Base-by-base conservation (phyloP, 2,888 invertebrate genomes). In the Dynastes maya region DNA sequence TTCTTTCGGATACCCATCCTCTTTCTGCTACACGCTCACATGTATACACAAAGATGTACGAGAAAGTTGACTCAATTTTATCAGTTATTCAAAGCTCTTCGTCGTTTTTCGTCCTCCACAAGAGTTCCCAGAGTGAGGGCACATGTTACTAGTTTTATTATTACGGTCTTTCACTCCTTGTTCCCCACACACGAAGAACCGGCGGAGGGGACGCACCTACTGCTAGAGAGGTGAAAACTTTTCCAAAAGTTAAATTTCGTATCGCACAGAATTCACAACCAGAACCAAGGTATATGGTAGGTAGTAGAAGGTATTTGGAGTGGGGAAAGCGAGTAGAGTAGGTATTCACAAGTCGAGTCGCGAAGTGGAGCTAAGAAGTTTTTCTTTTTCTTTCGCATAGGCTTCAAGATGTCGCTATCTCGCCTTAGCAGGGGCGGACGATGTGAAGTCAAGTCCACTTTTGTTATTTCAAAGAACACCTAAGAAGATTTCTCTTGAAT, bases 401-500 rank as follows among this genome's bases (percentile, higher is more conserved):
- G 16, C 11, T 29, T 49, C 6, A n/a, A 8, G 37, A 37, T 13
- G 40, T 37, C 16, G 32, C 16, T 37, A 16, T 40, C 55, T 55
- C 37, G 29, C 58, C 13, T 61, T 22, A 53, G 22, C 22, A 37
- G 11, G 45, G 45, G 5, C n/a, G 61, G 16, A 27, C 61, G 61
- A 37, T 9, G 16, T 16, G 22, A 80, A 80, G 80, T 81, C 80
- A 78, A 81, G 82, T 83, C 81, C 83, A 81, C 82, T 82, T 82
- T 83, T 81, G 82, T 82, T 82, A 81, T 82, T 79, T 81, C 81
- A 78, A 55, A 55, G 51, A 82, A 82, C 82, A 80, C 80, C 80
- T 82, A 82, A 82, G 81, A 81, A 81, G 82, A 82, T 82, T 83
- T 83, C 80, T 78, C 78, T 79, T 79, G 82, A 83, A 83, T 83